Base-by-base conservation (phyloP, 2,888 invertebrate genomes). In the Rhyacophila evoluta region DNA sequence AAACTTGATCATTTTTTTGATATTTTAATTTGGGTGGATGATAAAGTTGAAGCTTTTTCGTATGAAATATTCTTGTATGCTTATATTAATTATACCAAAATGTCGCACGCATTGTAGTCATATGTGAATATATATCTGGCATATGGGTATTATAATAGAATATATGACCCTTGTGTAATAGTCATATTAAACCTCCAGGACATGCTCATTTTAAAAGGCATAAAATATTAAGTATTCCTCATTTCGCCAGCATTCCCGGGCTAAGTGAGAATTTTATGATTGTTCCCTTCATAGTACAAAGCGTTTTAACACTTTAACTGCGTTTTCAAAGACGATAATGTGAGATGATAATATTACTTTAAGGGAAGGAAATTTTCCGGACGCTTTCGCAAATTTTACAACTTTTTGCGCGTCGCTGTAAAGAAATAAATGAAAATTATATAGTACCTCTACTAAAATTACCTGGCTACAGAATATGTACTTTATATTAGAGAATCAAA, bases 141-240 rank as follows among this genome's bases (percentile, higher is more conserved):
- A 8, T 33, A 33, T 55, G 55, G 8, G 19, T 55, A 55, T 55
- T 25, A 55, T 55, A 55, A 19, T 2, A 55, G 8, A 55, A 55
- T 55, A 55, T 55, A 55, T 55, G 55, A 55, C 55, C 55, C 55
- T 19, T 25, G 55, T 55, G 55, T 55, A 55, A 55, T 55, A 55
- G 15, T 55, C 55, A 55, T 55, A 55, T 55, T 55, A 55, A 55
- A 55, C 55, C 55, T 55, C 55, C 55, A 55, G 55, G 55, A 55
- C 55, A 55, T 55, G 55, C 55, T 55, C 55, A 55, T 55, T 55
- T 55, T 55, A 55, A 55, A 19, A 15, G 55, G 19, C 55, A 55
- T 55, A 55, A 55, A 55, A 55, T 55, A 55, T 55, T 55, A 55
- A 55, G 55, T 55, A 55, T 55, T 55, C 55, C 55, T 55, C 55